Base-by-base conservation (phyloP, 1,140 invertebrate species). In the Oedothorax gibbosus region DNA sequence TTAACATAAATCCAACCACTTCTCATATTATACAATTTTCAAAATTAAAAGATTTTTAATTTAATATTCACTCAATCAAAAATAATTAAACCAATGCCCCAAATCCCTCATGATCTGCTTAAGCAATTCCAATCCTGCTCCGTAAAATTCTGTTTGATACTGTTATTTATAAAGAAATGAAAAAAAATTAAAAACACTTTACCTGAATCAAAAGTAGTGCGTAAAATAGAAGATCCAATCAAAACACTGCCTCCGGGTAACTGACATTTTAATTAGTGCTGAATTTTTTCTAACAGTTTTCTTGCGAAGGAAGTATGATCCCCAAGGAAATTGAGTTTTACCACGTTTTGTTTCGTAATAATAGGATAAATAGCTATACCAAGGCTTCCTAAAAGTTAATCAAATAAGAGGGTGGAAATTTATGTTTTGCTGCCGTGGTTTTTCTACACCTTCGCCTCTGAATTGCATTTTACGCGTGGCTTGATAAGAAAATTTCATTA, bases 261-360 rank as follows among this genome's bases (percentile, higher is more conserved):
- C 65, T 77, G 75, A 77, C 62, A 77, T 77, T 77, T 77, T 77
- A 77, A 77, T 77, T 77, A 77, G 60, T 51, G 60, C 60, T 3
- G n/a, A 12, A 20, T 77, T 77, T 35, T 64, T 77, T 54, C 14
- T 18, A 0, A 15, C 14, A 49, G 54, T 76, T 76, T 76, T 76
- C 57, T 62, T 62, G 21, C 12, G 49, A 77, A 60, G 12, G 21
- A 18, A 53, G n/a, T 18, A 11, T n/a, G 18, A 18, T 50, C 75
- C 15, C 75, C 7, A 11, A 77, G 60, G 75, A 77, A 65, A 77
- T 64, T 49, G 73, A 49, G 73, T 76, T 54, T 76, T 76, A 49
- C 21, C 60, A 6, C 75, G 62, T 77, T 77, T 77, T 57, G 62
- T 77, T 77, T 64, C 57, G 60, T 20, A 18, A 35, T 77, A 77